Percentiles rank a stretch among this genome's conserved stretches.
phyloP scores from a whole-genome alignment of 2,797 vertebrate genomes.

The Lates japonicus region DNA sequence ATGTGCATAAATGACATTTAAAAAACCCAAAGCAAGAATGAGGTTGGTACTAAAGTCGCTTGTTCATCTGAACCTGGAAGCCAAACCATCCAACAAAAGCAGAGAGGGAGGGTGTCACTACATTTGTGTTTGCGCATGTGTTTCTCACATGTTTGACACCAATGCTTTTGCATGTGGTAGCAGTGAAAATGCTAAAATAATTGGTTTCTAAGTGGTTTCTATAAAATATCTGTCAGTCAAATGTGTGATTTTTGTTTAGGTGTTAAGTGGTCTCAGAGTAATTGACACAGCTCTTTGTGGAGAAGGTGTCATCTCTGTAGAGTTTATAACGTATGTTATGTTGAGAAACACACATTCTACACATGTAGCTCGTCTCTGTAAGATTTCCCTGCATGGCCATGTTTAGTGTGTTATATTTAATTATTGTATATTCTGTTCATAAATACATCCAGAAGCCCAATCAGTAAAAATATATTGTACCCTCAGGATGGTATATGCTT shows the following conservation, averaged over 20 bases:
- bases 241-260: constrained; percentile 23
- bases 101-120: not conserved
- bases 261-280: constrained; percentile 3
- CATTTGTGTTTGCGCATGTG: constrained; percentile 2
- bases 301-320: not conserved
- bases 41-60: no score
- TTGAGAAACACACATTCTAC: constrained; percentile 1
- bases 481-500: constrained; percentile 16
- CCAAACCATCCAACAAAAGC: not conserved
- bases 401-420: not conserved
- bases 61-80: constrained; percentile 12
- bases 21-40: no score
- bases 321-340: not conserved
- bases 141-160: constrained; percentile 19
- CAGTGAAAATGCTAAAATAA: constrained; percentile 17
- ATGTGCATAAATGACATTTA: not conserved
- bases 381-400: not conserved
- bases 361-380: not conserved
- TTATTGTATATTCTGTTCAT: constrained; percentile 1
- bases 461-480: constrained; percentile 39
- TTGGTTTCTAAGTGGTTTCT: constrained; percentile 31
- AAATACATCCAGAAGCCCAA: constrained; percentile 30
- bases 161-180: not conserved
- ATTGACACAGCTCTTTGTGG: not conserved
- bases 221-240: constrained; percentile 21